Conservation (phyloP, 2,888 invertebrate genomes). For the Temnothorax unifasciatus region DNA sequence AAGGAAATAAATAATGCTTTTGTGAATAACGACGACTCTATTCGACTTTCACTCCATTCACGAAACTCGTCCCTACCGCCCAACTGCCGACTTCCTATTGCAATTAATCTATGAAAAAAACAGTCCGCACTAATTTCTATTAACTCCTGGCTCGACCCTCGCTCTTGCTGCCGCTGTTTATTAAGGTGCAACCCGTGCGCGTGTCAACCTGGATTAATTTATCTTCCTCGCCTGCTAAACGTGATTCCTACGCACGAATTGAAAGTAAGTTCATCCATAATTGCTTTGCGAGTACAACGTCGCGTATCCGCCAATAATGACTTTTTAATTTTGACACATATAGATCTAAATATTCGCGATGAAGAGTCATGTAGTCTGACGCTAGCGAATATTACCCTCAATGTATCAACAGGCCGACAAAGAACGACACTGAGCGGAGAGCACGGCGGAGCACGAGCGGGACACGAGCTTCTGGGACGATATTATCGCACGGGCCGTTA, state of each 20-base stretch:
- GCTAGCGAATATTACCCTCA: background rate
- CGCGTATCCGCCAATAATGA: background rate
- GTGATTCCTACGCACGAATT: slow-evolving; percentile 1
- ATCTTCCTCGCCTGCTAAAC: background rate
- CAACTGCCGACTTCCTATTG: background rate
- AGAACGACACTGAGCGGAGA: slow-evolving; percentile 23
- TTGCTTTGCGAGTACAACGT: slow-evolving; percentile 16
- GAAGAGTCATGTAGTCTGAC: background rate
- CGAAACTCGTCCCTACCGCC: slow-evolving; percentile 35
- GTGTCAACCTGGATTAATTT: background rate
- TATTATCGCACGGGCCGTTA: slow-evolving; percentile 85
- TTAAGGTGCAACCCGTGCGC: slow-evolving; percentile 1
- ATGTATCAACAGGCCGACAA: slow-evolving; percentile 50
- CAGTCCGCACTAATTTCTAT: background rate
- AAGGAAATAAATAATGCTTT: slow-evolving; percentile 86
- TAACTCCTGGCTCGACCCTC: background rate
- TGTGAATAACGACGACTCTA: slow-evolving; percentile 81
- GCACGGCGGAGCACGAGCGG: slow-evolving; percentile 48
- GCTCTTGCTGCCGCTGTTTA: slow-evolving; percentile 4
- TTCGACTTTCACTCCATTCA: slow-evolving; percentile 61
- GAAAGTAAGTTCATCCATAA: slow-evolving; percentile 6
- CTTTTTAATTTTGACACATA: slow-evolving; percentile 18
- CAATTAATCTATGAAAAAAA: slow-evolving; percentile 7
- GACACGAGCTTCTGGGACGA: slow-evolving; percentile 74
- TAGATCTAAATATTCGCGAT: slow-evolving; percentile 5